phyloP scores from a whole-genome alignment of 2,113 vertebrate species.

The Eubucco bourcierii region DNA sequence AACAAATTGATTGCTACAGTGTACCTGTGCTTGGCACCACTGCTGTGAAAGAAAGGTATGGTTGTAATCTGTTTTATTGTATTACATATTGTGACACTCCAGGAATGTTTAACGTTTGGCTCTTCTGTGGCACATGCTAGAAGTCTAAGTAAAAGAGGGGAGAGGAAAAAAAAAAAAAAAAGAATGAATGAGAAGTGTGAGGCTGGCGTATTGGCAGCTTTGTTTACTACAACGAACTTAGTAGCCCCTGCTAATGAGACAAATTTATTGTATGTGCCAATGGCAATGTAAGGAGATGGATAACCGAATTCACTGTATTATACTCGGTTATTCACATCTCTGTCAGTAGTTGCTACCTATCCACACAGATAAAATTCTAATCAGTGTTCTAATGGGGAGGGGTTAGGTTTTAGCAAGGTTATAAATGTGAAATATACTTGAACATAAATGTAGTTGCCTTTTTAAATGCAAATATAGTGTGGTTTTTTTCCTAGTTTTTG shows the following conservation, averaged over 20 bases:
- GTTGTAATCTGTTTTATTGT: conserved; percentile 88
- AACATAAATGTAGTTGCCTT: background rate
- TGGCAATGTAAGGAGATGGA: conserved; percentile 59
- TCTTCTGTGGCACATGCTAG: conserved; percentile 61
- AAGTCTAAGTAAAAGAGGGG: conserved; percentile 45
- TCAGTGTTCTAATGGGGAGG: background rate
- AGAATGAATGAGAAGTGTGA: conserved; percentile 72
- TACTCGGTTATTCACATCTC: conserved; percentile 43
- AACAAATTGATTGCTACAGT: conserved; percentile 97
- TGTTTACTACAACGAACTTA: conserved; percentile 72
- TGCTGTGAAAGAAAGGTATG: conserved; percentile 91
- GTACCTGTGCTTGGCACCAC: conserved; percentile 95
- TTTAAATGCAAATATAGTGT: conserved; percentile 33
- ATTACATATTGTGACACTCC: conserved; percentile 80
- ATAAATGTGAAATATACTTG: conserved; percentile 1
- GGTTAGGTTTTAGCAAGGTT: conserved; percentile 3
- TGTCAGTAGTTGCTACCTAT: conserved; percentile 32
- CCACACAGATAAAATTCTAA: conserved; percentile 48
- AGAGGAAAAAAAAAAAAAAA: conserved; percentile 3
- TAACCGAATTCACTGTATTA: conserved; percentile 51
- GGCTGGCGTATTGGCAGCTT: conserved; percentile 54
- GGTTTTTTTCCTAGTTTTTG: background rate
- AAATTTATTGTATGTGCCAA: conserved; percentile 61
- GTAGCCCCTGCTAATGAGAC: conserved; percentile 72
- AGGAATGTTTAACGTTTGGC: conserved; percentile 74